Evolutionary conservation across 2,797 vertebrate genomes (phyloP).

Genomic region (Pseudomugil tenellus): DNA sequence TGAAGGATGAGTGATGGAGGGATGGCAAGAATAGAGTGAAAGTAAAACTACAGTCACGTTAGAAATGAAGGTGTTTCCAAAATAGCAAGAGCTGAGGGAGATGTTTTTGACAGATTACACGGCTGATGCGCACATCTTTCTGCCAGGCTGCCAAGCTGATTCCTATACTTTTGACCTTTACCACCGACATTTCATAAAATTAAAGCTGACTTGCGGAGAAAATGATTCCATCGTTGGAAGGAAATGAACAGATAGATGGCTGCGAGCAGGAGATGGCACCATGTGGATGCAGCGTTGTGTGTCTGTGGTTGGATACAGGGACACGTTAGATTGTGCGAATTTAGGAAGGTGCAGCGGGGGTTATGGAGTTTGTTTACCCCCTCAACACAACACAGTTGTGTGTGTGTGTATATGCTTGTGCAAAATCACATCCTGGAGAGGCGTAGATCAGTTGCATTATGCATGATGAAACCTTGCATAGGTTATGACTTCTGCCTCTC

Average conservation of each 20-base stretch:
- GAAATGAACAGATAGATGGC: slow-evolving; percentile 13
- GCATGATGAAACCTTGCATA: slow-evolving; percentile 85
- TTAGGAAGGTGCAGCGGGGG: slow-evolving; percentile 52
- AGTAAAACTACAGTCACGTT: slow-evolving; percentile 17
- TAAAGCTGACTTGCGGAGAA: slow-evolving; percentile 9
- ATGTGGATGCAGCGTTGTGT: slow-evolving; percentile 10
- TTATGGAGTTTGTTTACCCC: slow-evolving; percentile 71
- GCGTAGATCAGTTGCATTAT: slow-evolving; percentile 85
- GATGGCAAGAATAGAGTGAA: slow-evolving; percentile 14
- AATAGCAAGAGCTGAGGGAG: slow-evolving; percentile 24
- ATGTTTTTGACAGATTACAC: slow-evolving; percentile 21
- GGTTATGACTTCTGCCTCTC: slow-evolving; percentile 82
- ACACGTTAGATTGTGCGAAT: slow-evolving; percentile 47
- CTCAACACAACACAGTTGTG: slow-evolving; percentile 68
- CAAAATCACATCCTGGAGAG: slow-evolving; percentile 75
- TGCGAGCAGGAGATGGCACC: slow-evolving; percentile 17
- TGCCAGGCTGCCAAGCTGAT: slow-evolving; percentile 12
- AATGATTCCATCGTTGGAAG: slow-evolving; percentile 7
- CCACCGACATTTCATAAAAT: not conserved
- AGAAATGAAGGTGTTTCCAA: slow-evolving; percentile 53
- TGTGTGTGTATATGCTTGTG: slow-evolving; percentile 28
- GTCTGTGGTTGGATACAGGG: slow-evolving; percentile 38
- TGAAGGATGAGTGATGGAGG: slow-evolving; percentile 48
- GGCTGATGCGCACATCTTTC: slow-evolving; percentile 10
- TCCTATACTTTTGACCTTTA: slow-evolving; percentile 41